Base-by-base conservation (phyloP, 1,140 invertebrate genomes). In the Manduca sexta region DNA sequence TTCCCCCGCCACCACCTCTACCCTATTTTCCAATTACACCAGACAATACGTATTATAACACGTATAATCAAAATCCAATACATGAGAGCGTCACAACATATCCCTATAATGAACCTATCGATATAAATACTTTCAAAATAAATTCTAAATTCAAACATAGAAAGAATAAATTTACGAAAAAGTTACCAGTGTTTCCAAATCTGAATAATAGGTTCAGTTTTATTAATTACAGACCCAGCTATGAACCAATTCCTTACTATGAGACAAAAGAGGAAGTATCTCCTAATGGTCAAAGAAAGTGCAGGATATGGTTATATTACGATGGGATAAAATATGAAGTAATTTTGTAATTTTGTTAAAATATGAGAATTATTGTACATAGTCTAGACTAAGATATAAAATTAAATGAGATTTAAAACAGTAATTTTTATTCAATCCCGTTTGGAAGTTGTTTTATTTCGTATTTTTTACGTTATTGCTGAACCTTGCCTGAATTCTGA, bases 321-420 rank as follows among this genome's bases (percentile, higher is more conserved):
- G 58, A 84, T 21, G 80, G 76, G 17, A 48, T 59, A 0, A 72
- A 70, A 59, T 81, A 80, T 64, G 68, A 76, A 74, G 55, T 70
- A 12, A 11, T 26, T 1, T 41, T 53, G 18, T 47, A 41, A 12
- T 39, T 3, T 45, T 14, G 2, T 4, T 41, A 33, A 43, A 44
- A 12, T 3, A 21, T 11, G n/a, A 21, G 8, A n/a, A 18, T 6
- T 31, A 31, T 0, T 16, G 1, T 44, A 31, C 14, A 14, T 30
- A 44, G 31, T 44, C 8, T 6, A 15, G 14, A 5, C 16, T 15
- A 16, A 40, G n/a, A 7, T 15, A 40, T 7, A 7, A 16, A 40
- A 4, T 40, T 40, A 7, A 14, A 39, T 8, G 37, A 14, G 16
- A 40, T 15, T 13, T n/a, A 16, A 15, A 40, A 17, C 17, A 13